Conservation (phyloP, 2,888 invertebrate genomes). For the Pyrochroa serraticornis region DNA sequence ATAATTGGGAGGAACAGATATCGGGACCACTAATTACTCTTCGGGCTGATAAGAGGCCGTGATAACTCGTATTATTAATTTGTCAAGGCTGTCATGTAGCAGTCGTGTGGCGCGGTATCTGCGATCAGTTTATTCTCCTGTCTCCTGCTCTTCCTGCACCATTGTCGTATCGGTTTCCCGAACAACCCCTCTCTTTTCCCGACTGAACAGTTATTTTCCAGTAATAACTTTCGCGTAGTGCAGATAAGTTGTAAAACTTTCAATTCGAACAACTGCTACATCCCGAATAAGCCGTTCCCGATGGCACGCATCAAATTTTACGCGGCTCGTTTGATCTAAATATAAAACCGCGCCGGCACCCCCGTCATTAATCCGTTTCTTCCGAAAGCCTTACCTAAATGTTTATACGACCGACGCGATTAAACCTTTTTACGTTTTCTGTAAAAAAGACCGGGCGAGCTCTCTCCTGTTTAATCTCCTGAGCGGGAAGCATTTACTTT, state of each 20-base stretch:
- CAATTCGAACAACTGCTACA: not conserved
- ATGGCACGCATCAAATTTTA: conserved; percentile 3
- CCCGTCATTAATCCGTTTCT: conserved; percentile 17
- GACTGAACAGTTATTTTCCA: conserved; percentile 16
- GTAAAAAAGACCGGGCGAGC: not conserved
- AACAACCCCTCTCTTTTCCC: not conserved
- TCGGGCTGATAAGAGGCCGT: conserved; percentile 40
- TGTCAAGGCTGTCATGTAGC: conserved; percentile 46
- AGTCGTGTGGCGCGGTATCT: conserved; percentile 42
- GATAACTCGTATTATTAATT: conserved; percentile 47
- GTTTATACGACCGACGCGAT: conserved; percentile 9
- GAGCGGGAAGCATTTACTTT: conserved; percentile 19
- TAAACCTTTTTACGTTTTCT: conserved; percentile 16
- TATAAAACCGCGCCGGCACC: conserved; percentile 7
- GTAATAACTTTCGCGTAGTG: conserved; percentile 13
- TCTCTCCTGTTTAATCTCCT: conserved; percentile 17
- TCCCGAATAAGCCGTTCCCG: not conserved
- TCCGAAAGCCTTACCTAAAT: conserved; percentile 7
- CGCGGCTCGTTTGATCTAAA: conserved; percentile 17
- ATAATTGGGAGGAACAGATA: conserved; percentile 39
- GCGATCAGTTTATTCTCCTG: conserved; percentile 34
- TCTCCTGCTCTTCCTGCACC: conserved; percentile 24
- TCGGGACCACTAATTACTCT: conserved; percentile 40
- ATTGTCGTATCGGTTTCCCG: conserved; percentile 10
- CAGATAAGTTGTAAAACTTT: conserved; percentile 3